Percentiles rank a stretch among this genome's conserved stretches.
Evolutionary conservation across 2,113 vertebrate genomes (phyloP).

Genomic region (Stigmatopora argus): DNA sequence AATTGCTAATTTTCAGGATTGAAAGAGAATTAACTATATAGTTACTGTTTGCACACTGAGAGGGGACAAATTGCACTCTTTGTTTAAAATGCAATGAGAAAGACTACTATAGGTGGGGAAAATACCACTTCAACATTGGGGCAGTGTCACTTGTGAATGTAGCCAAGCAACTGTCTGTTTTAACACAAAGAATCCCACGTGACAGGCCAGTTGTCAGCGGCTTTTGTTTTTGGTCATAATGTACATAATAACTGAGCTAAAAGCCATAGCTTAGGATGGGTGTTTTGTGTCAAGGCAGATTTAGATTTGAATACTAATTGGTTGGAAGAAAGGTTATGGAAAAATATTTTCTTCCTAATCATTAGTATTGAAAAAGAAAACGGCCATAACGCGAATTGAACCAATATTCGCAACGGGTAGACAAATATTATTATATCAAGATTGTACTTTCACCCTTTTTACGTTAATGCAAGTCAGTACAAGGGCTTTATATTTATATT

Average conservation of each 20-base stretch:
- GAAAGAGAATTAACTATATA: background rate
- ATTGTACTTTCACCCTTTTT: background rate
- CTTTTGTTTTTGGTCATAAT: background rate
- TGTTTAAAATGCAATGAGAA: background rate
- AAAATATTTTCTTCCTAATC: background rate
- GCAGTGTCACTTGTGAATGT: background rate
- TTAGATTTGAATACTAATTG: background rate
- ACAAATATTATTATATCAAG: background rate
- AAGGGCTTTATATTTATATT: background rate
- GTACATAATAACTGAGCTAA: background rate
- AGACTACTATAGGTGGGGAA: background rate
- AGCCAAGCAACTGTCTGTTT: background rate
- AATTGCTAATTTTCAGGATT: background rate
- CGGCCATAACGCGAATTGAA: background rate
- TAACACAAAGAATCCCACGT: background rate
- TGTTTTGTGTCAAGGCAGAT: background rate
- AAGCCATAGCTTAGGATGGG: background rate
- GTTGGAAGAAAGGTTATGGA: background rate
- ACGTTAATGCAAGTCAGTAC: background rate
- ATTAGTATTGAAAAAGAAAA: background rate
- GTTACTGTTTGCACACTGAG: background rate
- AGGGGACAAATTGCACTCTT: background rate
- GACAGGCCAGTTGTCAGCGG: background rate
- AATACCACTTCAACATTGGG: too few species aligned
- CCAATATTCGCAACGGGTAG: background rate